Base-by-base conservation (phyloP, 1,140 invertebrate species). In the Nephotettix cincticeps region DNA sequence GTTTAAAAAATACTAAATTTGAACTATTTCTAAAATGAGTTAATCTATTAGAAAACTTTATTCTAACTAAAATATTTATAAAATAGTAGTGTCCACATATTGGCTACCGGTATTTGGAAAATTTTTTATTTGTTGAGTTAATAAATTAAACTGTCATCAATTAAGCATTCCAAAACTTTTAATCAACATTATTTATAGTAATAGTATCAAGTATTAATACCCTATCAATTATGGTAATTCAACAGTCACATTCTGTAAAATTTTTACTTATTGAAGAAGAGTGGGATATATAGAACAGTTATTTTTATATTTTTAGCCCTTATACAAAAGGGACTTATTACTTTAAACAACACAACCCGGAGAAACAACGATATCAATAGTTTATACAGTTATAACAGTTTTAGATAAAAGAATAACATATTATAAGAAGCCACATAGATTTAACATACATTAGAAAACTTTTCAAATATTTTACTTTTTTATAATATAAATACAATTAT, bases 361-460 rank as follows among this genome's bases (percentile, higher is more conserved):
- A 11, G 4, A 17, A 19, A 51, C 47, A 51, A 19, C 47, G 3
- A 19, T 51, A 17, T 51, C 47, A n/a, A 19, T 21, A 19, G 14
- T 51, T 51, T 51, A n/a, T 51, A 19, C 21, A 17, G 4, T 51
- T 19, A 40, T 17, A 17, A 51, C 47, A 19, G 6, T 19, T 51
- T 51, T 21, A 51, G 47, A 11, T 4, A 61, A 14, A 61, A 27
- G 23, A 61, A 14, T 6, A 61, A 61, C 21, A 27, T 61, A 61
- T 21, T 13, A 61, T 21, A 11, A 25, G 56, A 61, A 61, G 56
- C 56, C 56, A 61, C 56, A 61, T 61, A 61, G 56, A 61, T 61
- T 61, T 61, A 61, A 61, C 56, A 61, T 61, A 61, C 56, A 61
- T 61, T 61, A 61, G 56, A 61, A 61, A 51, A 61, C 6, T 9